phyloP scores from a whole-genome alignment of 2,888 invertebrate species.

The Caradrina clavipalpis region DNA sequence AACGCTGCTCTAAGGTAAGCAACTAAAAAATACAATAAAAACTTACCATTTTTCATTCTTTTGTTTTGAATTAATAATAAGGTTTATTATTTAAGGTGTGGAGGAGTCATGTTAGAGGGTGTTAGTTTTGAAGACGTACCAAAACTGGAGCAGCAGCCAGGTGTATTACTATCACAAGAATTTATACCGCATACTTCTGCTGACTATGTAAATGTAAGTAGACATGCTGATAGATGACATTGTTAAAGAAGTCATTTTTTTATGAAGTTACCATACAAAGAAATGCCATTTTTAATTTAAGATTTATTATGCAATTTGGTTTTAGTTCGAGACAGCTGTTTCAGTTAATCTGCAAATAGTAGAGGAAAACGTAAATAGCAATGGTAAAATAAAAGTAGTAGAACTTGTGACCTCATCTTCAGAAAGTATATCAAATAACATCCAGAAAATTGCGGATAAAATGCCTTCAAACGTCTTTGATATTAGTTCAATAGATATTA shows the following conservation, averaged over 20 bases:
- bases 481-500: too few relatives aligned
- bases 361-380: conserved; percentile 4
- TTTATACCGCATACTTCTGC: conserved; percentile 1
- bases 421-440: conserved; percentile 1
- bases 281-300: too few relatives aligned
- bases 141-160: conserved; percentile 3
- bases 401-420: background rate
- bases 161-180: background rate
- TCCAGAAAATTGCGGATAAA: too few relatives aligned
- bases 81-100: background rate
- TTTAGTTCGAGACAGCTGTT: conserved; percentile 6
- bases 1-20: too few relatives aligned
- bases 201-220: conserved; percentile 3
- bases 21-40: too few relatives aligned
- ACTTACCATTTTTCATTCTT: too few relatives aligned
- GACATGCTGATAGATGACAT: too few relatives aligned
- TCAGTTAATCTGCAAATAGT: conserved; percentile 11
- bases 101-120: conserved; percentile 7
- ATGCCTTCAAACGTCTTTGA: too few relatives aligned
- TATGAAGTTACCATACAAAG: too few relatives aligned
- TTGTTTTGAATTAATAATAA: too few relatives aligned
- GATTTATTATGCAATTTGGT: background rate
- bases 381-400: conserved; percentile 5
- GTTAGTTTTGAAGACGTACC: conserved; percentile 1
- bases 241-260: too few relatives aligned